Evolutionary conservation across 2,113 vertebrate genomes (phyloP).

Genomic region (Gopherus evgoodei): DNA sequence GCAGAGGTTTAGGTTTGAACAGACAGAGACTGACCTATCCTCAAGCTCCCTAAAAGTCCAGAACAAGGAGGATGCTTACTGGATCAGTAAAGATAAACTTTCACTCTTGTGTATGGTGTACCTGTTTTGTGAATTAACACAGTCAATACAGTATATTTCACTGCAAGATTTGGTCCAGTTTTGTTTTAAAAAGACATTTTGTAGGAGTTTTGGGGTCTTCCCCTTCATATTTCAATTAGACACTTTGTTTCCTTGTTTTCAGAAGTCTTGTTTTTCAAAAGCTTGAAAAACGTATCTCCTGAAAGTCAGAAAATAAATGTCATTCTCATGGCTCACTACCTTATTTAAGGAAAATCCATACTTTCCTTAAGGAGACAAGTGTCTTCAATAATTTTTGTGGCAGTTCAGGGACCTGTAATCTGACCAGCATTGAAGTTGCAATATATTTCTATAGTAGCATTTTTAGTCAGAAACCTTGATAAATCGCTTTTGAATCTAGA

Average conservation of each 20-base stretch:
- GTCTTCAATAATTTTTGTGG: not conserved
- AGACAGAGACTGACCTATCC: fast-evolving
- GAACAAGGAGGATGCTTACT: not conserved
- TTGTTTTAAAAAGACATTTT: not conserved
- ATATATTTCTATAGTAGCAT: not conserved
- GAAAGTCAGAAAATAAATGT: not conserved
- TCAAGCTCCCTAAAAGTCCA: not conserved
- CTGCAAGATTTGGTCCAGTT: not conserved
- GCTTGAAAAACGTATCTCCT: not conserved
- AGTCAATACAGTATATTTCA: not conserved
- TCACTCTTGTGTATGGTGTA: not conserved
- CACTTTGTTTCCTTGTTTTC: not conserved
- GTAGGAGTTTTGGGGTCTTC: too few species aligned
- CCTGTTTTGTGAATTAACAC: not conserved
- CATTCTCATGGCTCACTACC: not conserved
- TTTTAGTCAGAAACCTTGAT: not conserved
- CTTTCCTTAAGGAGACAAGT: not conserved
- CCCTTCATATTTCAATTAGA: not conserved
- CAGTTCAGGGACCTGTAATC: not conserved
- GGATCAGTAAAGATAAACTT: not conserved
- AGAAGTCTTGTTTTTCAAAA: not conserved
- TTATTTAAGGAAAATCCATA: not conserved
- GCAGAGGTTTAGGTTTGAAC: not conserved
- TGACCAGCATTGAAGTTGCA: not conserved
- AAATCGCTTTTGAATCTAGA: not conserved